phyloP scores from a whole-genome alignment of 2,113 vertebrate genomes.

The Telmatochromis sp. region DNA sequence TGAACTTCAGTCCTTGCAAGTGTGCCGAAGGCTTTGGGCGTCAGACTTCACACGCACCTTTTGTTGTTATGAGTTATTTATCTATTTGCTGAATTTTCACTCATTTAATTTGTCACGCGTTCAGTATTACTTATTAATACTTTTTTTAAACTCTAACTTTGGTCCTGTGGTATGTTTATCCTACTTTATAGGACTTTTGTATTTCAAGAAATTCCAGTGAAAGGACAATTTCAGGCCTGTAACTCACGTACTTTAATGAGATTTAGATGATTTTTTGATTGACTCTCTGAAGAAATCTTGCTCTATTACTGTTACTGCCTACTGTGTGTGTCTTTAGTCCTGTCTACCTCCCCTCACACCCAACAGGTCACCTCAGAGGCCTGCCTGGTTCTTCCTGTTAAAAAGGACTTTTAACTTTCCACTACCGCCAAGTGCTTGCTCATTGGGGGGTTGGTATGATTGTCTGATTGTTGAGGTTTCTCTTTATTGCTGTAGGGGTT shows the following conservation, averaged over 20 bases:
- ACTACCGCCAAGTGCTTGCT: background rate
- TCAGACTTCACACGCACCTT: background rate
- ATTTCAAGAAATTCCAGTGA: background rate
- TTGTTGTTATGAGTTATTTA: background rate
- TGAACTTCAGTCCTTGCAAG: background rate
- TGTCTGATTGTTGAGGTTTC: background rate
- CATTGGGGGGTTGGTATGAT: background rate
- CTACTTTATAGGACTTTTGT: background rate
- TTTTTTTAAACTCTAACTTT: background rate
- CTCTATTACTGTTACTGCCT: background rate
- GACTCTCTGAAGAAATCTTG: background rate
- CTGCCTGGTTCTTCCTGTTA: background rate
- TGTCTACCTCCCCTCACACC: background rate
- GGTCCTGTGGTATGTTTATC: background rate
- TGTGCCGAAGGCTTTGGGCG: background rate
- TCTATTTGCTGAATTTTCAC: background rate
- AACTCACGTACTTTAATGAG: background rate
- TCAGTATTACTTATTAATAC: background rate
- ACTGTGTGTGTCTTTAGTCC: background rate
- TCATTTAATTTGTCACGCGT: background rate
- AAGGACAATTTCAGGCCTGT: background rate
- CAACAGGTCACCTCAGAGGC: background rate
- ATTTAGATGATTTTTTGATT: background rate
- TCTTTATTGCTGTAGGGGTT: background rate
- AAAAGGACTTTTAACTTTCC: background rate